phyloP scores from a whole-genome alignment of 2,113 vertebrate genomes.

The Grallaria varia region DNA sequence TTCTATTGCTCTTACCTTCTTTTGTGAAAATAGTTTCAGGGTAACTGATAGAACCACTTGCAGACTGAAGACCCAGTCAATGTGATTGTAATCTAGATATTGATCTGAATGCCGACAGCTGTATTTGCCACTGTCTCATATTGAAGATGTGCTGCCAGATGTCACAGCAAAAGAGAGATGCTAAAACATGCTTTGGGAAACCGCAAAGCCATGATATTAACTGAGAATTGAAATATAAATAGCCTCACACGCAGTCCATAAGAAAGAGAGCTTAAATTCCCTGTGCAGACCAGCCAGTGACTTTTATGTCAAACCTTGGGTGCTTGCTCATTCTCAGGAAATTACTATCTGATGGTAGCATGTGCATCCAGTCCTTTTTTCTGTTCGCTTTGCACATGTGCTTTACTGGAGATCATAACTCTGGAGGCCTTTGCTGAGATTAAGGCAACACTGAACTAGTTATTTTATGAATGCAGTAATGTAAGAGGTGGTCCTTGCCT shows the following conservation, averaged over 20 bases:
- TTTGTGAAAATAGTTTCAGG: background rate
- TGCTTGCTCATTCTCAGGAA: background rate
- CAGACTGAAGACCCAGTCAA: background rate
- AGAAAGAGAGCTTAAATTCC: background rate
- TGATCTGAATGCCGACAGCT: background rate
- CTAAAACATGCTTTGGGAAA: background rate
- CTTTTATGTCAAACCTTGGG: background rate
- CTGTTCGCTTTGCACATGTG: fast-evolving
- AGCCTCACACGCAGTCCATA: background rate
- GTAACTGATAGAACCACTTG: background rate
- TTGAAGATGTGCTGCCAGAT: background rate
- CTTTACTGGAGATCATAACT: background rate
- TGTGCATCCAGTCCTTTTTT: fast-evolving
- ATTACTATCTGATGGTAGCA: fast-evolving
- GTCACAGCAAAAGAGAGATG: background rate
- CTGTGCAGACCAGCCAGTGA: background rate
- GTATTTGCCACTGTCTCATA: background rate
- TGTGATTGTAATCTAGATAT: background rate
- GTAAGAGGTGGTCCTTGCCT: background rate
- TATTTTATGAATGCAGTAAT: fast-evolving
- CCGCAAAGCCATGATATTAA: background rate
- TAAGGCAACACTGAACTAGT: background rate
- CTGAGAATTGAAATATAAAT: background rate
- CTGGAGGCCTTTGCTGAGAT: background rate
- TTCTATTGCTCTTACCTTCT: background rate